These are phyloP conservation scores for Pluvialis apricaria DNA, from an alignment of 2,113 vertebrate genomes.

Conservation along the genomic window DNA sequence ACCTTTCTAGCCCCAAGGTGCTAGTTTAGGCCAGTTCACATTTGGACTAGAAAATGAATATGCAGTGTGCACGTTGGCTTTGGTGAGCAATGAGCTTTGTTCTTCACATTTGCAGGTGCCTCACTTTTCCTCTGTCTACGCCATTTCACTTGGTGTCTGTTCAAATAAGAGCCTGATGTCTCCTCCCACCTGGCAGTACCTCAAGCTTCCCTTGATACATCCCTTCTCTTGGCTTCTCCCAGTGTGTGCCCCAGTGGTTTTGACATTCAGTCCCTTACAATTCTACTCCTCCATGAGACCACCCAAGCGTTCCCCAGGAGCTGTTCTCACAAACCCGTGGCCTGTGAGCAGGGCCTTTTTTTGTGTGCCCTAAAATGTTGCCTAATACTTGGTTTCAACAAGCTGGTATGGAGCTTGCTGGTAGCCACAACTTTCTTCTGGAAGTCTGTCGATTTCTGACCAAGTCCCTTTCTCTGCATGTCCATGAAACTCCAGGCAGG, in stretches of 20 bases:
- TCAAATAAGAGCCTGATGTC: neutral
- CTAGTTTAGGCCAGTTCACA: neutral
- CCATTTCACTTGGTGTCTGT: neutral
- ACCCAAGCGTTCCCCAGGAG: neutral
- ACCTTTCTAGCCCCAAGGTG: neutral
- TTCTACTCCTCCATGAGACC: accelerated
- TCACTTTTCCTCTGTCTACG: neutral
- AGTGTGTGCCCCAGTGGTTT: neutral
- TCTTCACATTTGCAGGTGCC: neutral
- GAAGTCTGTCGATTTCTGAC: neutral
- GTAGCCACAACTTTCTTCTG: neutral
- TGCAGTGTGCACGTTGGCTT: neutral
- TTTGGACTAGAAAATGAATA: neutral
- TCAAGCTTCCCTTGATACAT: neutral
- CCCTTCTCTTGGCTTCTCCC: neutral
- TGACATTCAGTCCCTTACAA: neutral
- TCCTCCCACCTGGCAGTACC: neutral
- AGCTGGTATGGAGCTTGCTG: neutral
- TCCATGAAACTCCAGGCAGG: neutral
- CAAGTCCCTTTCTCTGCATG: neutral
- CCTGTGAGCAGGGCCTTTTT: neutral
- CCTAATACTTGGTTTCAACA: neutral
- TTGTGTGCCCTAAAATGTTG: neutral
- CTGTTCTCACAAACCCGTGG: neutral
- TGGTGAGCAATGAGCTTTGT: neutral